Percentiles rank a stretch among this genome's conserved stretches.
Evolutionary conservation across 2,797 vertebrate genomes (phyloP).

Genomic region (Pristis pectinata): DNA sequence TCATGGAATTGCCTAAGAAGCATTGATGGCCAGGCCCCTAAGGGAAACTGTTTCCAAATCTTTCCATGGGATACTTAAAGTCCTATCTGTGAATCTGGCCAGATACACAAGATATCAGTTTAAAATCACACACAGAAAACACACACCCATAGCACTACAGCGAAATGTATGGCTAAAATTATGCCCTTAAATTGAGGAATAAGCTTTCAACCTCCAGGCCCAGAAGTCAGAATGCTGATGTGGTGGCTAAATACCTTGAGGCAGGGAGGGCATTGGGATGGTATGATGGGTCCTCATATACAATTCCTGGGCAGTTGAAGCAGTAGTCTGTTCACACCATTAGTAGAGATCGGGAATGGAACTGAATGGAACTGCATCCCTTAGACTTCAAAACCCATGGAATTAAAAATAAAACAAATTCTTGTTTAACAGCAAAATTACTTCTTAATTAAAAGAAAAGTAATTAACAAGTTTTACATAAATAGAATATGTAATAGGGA

Average conservation of each 20-base stretch:
- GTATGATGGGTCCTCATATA: neutral
- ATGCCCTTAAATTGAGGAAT: neutral
- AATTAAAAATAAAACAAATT: conserved; percentile 29
- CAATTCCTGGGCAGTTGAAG: neutral
- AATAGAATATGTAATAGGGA: conserved; percentile 19
- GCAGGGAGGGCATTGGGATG: no score
- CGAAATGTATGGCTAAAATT: neutral
- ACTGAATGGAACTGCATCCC: neutral
- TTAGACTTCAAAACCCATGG: neutral
- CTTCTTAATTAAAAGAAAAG: conserved; percentile 23
- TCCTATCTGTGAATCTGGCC: neutral
- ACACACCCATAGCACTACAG: neutral
- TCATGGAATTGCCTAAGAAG: no score
- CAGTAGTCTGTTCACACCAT: no score
- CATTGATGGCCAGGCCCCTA: no score
- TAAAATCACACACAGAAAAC: neutral
- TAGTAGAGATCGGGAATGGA: neutral
- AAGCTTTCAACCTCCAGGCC: neutral
- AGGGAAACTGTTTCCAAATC: no score
- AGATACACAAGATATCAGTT: neutral
- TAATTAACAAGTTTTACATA: conserved; percentile 36
- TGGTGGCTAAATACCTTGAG: neutral
- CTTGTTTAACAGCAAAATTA: conserved; percentile 22
- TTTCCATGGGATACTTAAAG: neutral
- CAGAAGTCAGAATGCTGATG: no score